Conservation (phyloP, 2,113 vertebrate species). For the Callorhinus ursinus region DNA sequence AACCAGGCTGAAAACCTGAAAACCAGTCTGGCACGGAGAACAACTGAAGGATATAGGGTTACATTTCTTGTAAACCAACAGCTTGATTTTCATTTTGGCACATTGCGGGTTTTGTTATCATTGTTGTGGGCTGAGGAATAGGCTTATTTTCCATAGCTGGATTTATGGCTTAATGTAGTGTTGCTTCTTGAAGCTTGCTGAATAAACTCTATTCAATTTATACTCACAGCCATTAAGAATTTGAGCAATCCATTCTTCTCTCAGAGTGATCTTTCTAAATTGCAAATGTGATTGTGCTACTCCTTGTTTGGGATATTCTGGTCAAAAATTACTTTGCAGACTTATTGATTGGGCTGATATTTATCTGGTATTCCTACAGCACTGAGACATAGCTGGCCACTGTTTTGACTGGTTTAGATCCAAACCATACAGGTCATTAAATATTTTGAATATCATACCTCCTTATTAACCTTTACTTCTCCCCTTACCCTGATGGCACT, state of each 20-base stretch:
- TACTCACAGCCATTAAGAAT: neutral
- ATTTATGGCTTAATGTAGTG: neutral
- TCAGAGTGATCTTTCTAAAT: neutral
- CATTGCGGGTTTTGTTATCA: neutral
- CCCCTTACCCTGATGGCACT: neutral
- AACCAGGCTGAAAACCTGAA: neutral
- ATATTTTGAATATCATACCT: neutral
- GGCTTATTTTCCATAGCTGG: constrained; percentile 46
- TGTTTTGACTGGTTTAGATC: neutral
- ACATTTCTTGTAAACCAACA: constrained; percentile 33
- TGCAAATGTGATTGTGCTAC: neutral
- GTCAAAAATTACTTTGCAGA: neutral
- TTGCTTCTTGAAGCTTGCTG: constrained; percentile 37
- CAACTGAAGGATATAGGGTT: neutral
- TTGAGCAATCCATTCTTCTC: neutral
- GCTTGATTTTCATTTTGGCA: constrained; percentile 15
- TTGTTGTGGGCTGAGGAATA: neutral
- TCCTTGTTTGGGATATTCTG: neutral
- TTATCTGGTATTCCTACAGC: neutral
- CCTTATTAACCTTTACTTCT: neutral
- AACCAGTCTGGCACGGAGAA: neutral
- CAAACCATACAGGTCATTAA: neutral
- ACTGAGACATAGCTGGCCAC: neutral
- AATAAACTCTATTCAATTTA: neutral
- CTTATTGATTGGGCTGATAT: neutral